phyloP scores from a whole-genome alignment of 2,797 vertebrate species.

The Clarias pachynema region DNA sequence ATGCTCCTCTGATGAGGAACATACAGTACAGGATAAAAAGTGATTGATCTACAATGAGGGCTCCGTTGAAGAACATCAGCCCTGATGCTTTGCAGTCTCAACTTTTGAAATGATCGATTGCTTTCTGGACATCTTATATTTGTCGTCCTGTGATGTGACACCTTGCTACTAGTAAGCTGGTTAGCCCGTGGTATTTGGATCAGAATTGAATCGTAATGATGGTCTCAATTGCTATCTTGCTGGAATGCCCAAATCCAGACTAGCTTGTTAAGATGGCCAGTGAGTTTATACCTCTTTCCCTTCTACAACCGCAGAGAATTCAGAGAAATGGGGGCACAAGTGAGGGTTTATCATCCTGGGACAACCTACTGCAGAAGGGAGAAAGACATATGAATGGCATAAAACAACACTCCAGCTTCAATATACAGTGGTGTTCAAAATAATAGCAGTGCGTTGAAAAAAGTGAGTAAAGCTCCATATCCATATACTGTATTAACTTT shows the following conservation, averaged over 20 bases:
- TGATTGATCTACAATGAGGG: background rate
- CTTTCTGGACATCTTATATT: background rate
- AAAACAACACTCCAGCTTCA: background rate
- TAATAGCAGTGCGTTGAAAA: too few species aligned
- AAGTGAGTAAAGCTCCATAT: too few species aligned
- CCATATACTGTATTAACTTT: too few species aligned
- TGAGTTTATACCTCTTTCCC: background rate
- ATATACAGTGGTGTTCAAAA: background rate
- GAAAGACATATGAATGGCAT: background rate
- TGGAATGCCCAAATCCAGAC: background rate
- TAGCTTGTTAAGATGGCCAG: background rate
- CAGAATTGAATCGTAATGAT: background rate
- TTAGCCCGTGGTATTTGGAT: background rate
- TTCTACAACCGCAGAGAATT: background rate
- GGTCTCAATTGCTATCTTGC: background rate
- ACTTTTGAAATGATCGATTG: background rate
- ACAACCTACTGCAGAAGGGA: background rate
- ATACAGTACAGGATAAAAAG: background rate
- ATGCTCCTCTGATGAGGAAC: background rate
- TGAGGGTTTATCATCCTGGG: background rate
- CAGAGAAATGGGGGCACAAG: background rate
- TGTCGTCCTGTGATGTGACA: background rate
- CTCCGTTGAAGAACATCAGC: background rate
- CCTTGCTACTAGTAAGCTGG: background rate
- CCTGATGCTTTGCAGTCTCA: background rate